Evolutionary conservation across 2,797 vertebrate genomes (phyloP).

Genomic region (Pteronotus mesoamericanus): DNA sequence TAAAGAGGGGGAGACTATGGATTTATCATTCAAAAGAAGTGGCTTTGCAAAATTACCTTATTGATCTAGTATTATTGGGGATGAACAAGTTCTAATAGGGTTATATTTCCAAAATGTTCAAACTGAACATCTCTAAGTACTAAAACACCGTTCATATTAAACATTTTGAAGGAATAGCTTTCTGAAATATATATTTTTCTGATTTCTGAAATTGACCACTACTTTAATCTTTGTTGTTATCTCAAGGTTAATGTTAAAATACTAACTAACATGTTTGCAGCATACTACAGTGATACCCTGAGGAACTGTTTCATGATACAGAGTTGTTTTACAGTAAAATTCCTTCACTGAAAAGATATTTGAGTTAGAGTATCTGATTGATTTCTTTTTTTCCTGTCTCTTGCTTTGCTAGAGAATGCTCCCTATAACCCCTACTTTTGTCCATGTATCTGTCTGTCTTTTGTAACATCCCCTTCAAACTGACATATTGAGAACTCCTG

Average conservation of each 20-base stretch:
- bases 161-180: neutral
- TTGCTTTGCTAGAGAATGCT: neutral
- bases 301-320: neutral
- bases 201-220: neutral
- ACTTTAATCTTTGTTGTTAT: neutral
- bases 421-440: neutral
- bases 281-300: neutral
- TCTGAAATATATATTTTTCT: neutral
- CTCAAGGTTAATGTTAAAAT: neutral
- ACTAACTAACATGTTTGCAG: neutral
- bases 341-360: neutral
- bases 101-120: neutral
- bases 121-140: neutral
- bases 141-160: neutral
- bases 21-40: neutral
- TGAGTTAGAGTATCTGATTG: neutral
- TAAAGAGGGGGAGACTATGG: neutral
- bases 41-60: neutral
- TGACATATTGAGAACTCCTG: neutral
- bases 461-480: neutral
- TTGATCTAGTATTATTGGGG: neutral
- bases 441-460: neutral
- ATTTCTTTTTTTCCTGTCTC: neutral
- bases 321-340: neutral
- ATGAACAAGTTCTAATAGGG: neutral